phyloP scores from a whole-genome alignment of 1,140 invertebrate species.

The Schmidtea mediterranea region DNA sequence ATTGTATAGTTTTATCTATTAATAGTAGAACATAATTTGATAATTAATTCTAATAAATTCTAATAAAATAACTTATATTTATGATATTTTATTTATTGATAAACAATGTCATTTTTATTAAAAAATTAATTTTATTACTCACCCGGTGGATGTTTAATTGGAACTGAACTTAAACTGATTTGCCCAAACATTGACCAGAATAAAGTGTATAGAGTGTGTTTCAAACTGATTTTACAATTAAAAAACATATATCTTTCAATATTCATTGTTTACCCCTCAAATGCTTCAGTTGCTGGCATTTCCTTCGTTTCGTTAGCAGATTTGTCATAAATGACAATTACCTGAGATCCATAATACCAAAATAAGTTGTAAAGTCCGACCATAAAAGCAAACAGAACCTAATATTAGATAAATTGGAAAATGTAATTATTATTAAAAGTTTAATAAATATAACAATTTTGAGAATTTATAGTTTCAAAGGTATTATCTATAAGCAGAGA shows the following conservation, averaged over 20 bases:
- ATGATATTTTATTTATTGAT: too few relatives aligned
- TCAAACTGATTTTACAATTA: constrained; percentile 26
- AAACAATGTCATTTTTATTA: too few relatives aligned
- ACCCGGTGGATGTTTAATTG: background rate
- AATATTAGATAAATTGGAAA: background rate
- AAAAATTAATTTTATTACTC: too few relatives aligned
- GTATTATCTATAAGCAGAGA: background rate
- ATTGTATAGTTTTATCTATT: too few relatives aligned
- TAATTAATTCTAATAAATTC: too few relatives aligned
- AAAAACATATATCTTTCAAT: background rate
- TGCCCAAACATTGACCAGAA: constrained; percentile 50
- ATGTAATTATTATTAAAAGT: background rate
- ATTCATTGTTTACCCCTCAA: background rate
- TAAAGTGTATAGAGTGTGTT: constrained; percentile 37
- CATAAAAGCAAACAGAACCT: constrained; percentile 27
- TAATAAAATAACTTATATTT: too few relatives aligned
- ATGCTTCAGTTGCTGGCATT: constrained; percentile 8
- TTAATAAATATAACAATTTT: background rate
- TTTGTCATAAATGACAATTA: too few relatives aligned
- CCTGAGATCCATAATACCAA: constrained; percentile 24
- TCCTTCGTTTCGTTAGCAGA: too few relatives aligned
- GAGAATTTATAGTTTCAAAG: background rate
- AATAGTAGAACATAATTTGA: too few relatives aligned
- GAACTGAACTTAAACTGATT: background rate
- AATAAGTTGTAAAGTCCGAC: constrained; percentile 26